These are phyloP conservation scores for Candidula unifasciata DNA, from an alignment of 2,888 invertebrate species.

Conservation along the genomic window DNA sequence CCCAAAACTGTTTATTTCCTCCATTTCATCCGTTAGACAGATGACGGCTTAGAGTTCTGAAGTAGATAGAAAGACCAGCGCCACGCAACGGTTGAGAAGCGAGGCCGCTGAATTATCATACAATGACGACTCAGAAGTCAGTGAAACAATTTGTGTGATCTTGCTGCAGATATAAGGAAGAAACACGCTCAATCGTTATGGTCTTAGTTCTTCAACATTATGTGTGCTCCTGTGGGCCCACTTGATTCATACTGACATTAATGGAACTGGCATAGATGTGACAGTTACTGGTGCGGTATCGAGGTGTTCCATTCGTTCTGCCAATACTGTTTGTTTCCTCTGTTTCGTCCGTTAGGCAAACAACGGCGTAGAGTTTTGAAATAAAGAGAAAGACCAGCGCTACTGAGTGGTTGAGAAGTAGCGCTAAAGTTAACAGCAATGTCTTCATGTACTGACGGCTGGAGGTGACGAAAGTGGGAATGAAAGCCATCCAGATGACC, in stretches of 20 bases:
- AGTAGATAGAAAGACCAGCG: too few species aligned
- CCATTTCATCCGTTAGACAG: too few species aligned
- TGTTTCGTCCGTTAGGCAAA: conserved; percentile 30
- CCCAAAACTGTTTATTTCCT: too few species aligned
- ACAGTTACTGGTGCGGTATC: background rate
- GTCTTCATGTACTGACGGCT: conserved; percentile 55
- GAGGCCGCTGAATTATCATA: too few species aligned
- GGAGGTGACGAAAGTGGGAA: conserved; percentile 67
- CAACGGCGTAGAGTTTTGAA: conserved; percentile 59
- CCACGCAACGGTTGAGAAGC: too few species aligned
- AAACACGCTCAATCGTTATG: too few species aligned
- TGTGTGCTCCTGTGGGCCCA: background rate
- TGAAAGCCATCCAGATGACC: conserved; percentile 68
- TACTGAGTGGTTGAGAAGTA: conserved; percentile 60
- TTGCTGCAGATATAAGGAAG: too few species aligned
- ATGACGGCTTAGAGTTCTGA: too few species aligned
- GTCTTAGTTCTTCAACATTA: background rate
- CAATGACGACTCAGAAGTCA: too few species aligned
- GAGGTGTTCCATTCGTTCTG: background rate
- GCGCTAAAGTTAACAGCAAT: conserved; percentile 56
- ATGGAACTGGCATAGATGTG: background rate
- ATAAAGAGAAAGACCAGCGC: conserved; percentile 59
- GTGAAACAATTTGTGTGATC: too few species aligned
- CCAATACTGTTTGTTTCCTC: background rate
- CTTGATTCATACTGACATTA: background rate